phyloP scores from a whole-genome alignment of 2,888 invertebrate species.

The Caenorhabditis sp. region DNA sequence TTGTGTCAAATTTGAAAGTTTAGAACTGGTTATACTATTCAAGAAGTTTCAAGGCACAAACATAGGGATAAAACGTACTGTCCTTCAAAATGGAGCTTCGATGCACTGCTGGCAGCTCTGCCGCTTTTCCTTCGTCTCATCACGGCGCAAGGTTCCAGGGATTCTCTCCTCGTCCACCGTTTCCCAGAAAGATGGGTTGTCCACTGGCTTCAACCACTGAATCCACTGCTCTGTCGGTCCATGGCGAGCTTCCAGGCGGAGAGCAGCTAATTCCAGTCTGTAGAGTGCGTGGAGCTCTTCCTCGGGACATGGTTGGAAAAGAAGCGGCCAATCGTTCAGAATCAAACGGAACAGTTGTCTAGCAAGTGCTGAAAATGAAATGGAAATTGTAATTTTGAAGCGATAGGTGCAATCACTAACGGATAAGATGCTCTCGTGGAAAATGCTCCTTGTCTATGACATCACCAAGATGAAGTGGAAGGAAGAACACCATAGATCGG shows the following conservation, averaged over 20 bases:
- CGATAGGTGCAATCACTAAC: conserved; percentile 9
- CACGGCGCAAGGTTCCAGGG: no score
- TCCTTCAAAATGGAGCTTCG: no score
- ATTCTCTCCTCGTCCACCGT: no score
- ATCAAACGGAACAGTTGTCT: not conserved
- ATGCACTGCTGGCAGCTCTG: no score
- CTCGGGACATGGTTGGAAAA: not conserved
- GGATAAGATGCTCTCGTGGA: not conserved
- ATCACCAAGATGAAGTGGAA: conserved; percentile 20
- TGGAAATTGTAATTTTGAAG: not conserved
- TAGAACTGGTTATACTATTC: no score
- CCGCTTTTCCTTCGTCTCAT: no score
- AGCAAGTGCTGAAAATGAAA: conserved; percentile 16
- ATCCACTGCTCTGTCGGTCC: not conserved
- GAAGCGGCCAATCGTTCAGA: conserved; percentile 8
- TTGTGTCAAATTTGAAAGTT: no score
- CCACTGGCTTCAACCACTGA: not conserved
- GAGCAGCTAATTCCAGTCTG: not conserved
- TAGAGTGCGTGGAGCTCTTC: conserved; percentile 1
- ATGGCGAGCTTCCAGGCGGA: not conserved
- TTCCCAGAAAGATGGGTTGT: not conserved
- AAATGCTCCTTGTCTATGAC: not conserved
- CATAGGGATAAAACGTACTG: no score
- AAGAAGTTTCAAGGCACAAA: no score
- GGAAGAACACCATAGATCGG: conserved; percentile 5